phyloP scores from a whole-genome alignment of 2,797 vertebrate genomes.

The Myotis findleyi region DNA sequence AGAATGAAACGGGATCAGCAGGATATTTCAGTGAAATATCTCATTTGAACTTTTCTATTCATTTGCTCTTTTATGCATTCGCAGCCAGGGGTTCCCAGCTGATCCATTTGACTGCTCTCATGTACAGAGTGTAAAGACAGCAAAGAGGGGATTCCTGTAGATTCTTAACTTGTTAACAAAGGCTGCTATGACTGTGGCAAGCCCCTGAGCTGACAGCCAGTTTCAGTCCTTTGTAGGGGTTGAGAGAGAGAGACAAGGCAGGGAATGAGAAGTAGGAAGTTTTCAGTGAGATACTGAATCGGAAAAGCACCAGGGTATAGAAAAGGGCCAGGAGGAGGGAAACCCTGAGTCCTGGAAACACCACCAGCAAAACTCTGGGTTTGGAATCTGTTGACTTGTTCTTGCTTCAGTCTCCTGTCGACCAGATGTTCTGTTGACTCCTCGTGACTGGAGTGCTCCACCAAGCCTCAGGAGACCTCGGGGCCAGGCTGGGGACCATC shows the following conservation, averaged over 20 bases:
- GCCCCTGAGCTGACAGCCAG: constrained; percentile 75
- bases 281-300: constrained; percentile 62
- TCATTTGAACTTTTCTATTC: constrained; percentile 83
- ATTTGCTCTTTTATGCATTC: constrained; percentile 81
- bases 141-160: constrained; percentile 81
- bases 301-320: neutral
- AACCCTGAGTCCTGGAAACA: neutral
- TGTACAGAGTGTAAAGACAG: constrained; percentile 78
- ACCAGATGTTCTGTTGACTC: neutral
- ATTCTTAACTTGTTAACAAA: constrained; percentile 82
- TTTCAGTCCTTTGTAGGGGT: constrained; percentile 81
- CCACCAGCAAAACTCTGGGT: too few species aligned
- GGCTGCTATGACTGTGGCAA: constrained; percentile 75
- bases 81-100: constrained; percentile 79
- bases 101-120: constrained; percentile 80
- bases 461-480: neutral
- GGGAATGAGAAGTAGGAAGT: constrained; percentile 56
- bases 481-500: neutral
- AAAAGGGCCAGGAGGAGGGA: neutral
- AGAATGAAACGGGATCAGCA: constrained; percentile 77
- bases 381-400: neutral
- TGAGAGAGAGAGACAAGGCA: neutral
- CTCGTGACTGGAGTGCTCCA: neutral
- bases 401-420: neutral
- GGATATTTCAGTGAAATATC: constrained; percentile 80